phyloP scores from a whole-genome alignment of 2,797 vertebrate genomes.

The Enteromius paludinosus region DNA sequence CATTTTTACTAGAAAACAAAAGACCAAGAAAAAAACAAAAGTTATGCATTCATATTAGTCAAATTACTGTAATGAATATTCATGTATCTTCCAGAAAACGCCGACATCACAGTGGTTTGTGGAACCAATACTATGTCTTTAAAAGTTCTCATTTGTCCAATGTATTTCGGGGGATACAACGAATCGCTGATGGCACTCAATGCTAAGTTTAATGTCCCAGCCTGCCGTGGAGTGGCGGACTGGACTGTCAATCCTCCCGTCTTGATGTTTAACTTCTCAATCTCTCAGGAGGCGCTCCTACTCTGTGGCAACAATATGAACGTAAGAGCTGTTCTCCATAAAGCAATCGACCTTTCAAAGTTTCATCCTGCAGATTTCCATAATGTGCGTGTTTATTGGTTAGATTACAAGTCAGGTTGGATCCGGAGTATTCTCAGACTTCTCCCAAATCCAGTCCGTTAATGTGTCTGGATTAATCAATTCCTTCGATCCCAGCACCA shows the following conservation, averaged over 20 bases:
- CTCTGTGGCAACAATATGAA: slow-evolving; percentile 65
- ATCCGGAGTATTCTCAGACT: slow-evolving; percentile 66
- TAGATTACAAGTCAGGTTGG: slow-evolving; percentile 67
- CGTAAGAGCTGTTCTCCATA: slow-evolving; percentile 61
- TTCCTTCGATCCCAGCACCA: slow-evolving; percentile 65
- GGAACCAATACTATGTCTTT: slow-evolving; percentile 72
- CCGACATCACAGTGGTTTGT: slow-evolving; percentile 73
- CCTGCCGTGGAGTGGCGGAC: slow-evolving; percentile 71
- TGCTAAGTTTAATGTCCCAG: slow-evolving; percentile 39
- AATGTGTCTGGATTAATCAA: slow-evolving; percentile 75
- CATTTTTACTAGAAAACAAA: background rate
- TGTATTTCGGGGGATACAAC: slow-evolving; percentile 76
- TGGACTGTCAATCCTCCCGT: slow-evolving; percentile 65
- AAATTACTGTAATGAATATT: background rate
- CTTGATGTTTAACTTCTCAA: slow-evolving; percentile 71
- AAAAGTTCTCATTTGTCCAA: slow-evolving; percentile 74
- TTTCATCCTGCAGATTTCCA: background rate
- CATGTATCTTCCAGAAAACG: slow-evolving; percentile 64
- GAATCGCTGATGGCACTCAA: slow-evolving; percentile 78
- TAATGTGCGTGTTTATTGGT: slow-evolving; percentile 27
- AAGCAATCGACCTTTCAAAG: background rate
- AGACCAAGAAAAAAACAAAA: background rate
- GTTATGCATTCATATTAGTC: background rate
- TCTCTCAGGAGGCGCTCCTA: slow-evolving; percentile 59
- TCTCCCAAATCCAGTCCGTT: slow-evolving; percentile 72